Conservation (phyloP, 2,113 vertebrate genomes). For the Rhynchomys soricoides region DNA sequence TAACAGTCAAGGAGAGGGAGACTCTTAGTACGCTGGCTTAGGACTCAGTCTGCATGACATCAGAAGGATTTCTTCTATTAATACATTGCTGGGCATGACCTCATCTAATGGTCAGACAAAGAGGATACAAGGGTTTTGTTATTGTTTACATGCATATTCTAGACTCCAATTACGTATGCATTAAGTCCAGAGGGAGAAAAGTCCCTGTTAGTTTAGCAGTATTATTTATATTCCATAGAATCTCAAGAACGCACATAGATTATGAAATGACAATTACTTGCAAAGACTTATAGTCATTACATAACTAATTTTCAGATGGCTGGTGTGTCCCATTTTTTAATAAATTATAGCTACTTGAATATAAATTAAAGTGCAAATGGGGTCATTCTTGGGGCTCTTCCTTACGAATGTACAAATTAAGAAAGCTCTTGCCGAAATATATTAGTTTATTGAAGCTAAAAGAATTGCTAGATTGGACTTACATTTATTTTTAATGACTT, state of each 20-base stretch:
- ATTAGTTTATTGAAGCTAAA: slow-evolving; percentile 50
- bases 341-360: slow-evolving; percentile 54
- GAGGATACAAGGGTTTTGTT: neutral
- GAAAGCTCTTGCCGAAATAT: slow-evolving; percentile 31
- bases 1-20: neutral
- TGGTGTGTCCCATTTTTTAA: slow-evolving; percentile 45
- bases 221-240: slow-evolving; percentile 13
- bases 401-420: slow-evolving; percentile 36
- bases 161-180: neutral
- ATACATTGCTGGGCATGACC: neutral
- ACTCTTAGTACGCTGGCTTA: neutral
- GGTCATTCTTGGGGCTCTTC: slow-evolving; percentile 55
- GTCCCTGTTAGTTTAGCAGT: neutral
- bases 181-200: neutral
- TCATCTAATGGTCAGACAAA: neutral
- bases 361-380: slow-evolving; percentile 73
- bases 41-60: neutral
- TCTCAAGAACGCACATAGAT: slow-evolving; percentile 21
- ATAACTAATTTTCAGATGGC: slow-evolving; percentile 54
- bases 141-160: neutral
- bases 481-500: slow-evolving; percentile 69
- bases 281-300: slow-evolving; percentile 50
- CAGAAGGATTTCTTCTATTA: neutral
- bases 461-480: slow-evolving; percentile 55
- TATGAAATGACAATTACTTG: slow-evolving; percentile 34